Percentiles rank a stretch among this genome's conserved stretches.
Evolutionary conservation across 2,113 vertebrate species (phyloP).

Genomic region (Calyptomena viridis): DNA sequence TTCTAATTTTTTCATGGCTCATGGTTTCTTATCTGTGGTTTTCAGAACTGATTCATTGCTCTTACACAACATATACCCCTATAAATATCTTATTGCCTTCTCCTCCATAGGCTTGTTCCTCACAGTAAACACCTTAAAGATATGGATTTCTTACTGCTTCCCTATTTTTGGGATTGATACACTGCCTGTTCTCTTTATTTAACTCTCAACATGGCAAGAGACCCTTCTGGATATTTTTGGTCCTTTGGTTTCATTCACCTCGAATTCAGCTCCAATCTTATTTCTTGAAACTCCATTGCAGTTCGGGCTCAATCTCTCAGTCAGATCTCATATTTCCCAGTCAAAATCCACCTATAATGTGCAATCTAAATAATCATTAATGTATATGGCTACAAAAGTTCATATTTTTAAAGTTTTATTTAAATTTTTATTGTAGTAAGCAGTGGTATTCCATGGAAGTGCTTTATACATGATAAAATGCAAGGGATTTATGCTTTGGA

Average conservation of each 20-base stretch:
- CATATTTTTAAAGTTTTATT: not conserved
- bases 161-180: not conserved
- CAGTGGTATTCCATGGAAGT: not conserved
- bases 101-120: not conserved
- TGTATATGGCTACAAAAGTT: not conserved
- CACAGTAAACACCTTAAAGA: not conserved
- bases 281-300: not conserved
- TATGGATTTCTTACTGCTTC: not conserved
- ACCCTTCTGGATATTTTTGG: not conserved
- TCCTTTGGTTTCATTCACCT: not conserved
- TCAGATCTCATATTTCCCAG: not conserved
- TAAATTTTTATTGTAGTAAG: not conserved
- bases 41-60: not conserved
- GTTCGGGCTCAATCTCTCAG: not conserved
- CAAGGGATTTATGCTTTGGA: not conserved
- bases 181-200: not conserved
- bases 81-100: not conserved
- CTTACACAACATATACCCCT: accelerated
- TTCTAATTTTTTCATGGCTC: not conserved
- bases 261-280: not conserved
- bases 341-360: not conserved
- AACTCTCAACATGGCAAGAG: not conserved
- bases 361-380: not conserved
- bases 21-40: not conserved
- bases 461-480: not conserved